Base-by-base conservation (phyloP, 2,113 vertebrate genomes). In the Neoarius graeffei region DNA sequence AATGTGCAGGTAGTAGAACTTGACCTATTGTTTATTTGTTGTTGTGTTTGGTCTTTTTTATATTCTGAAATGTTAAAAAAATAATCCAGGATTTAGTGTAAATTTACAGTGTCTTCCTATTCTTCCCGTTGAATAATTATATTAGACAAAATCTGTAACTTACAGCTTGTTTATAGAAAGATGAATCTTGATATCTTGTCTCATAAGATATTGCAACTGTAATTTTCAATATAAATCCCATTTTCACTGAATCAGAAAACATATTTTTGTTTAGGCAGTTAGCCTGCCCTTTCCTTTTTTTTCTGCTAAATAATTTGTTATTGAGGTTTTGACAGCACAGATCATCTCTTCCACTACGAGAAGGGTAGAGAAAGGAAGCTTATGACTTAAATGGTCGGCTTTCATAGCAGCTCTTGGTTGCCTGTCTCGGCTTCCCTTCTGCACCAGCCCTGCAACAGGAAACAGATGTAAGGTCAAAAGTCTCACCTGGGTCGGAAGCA, bases 391-490 rank as follows among this genome's bases (percentile, higher is more conserved):
- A 88, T 66, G 81, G 74, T 88, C 86, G 64, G 59, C 56, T 87
- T 86, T 84, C 48, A 88, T 74, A 86, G 48, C 85, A 67, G 74
- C 71, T 50, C 56, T 30, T 57, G 57, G 25, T 25, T 17, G 14
- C 11, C 9, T 8, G 67, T 48, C 54, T 74, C 35, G 42, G 17
- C 52, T 76, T 54, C 48, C 76, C 83, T 56, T 66, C 90, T 83
- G 87, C 91, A 85, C 89, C 88, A 59, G 76, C 83, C n/a, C 87
- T 79, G 89, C 93, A 94, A 94, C 93, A 90, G 93, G 91, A 94
- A 96, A 94, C 94, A 95, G 95, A 95, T 95, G 95, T 94, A 93
- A 93, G 95, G 94, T 96, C 95, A 96, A 94, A 95, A 94, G 95
- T 94, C 93, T 95, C 95, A 96, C 94, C 94, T 95, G 94, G 93